phyloP scores from a whole-genome alignment of 2,888 invertebrate genomes.

The Isotomurus palustris region DNA sequence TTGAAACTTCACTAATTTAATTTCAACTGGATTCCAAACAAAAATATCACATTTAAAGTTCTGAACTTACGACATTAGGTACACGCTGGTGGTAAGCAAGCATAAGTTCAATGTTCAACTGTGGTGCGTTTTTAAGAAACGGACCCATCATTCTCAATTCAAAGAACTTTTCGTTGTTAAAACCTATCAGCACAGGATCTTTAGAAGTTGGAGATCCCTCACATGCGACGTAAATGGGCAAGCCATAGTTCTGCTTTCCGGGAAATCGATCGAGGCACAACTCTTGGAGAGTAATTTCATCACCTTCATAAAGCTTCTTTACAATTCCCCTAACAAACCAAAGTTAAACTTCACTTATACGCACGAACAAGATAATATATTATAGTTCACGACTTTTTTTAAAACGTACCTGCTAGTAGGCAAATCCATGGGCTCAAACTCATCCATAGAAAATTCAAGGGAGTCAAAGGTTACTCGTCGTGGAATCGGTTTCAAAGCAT shows the following conservation, averaged over 20 bases:
- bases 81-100: slow-evolving; percentile 30
- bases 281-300: slow-evolving; percentile 21
- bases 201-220: slow-evolving; percentile 21
- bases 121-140: slow-evolving; percentile 22
- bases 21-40: background rate
- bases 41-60: background rate
- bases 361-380: background rate
- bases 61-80: slow-evolving; percentile 25
- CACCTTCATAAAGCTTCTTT: slow-evolving; percentile 28
- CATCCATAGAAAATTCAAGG: slow-evolving; percentile 23
- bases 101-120: slow-evolving; percentile 28
- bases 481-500: slow-evolving; percentile 11
- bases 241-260: slow-evolving; percentile 18
- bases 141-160: slow-evolving; percentile 38
- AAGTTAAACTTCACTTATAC: background rate
- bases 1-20: background rate
- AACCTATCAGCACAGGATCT: slow-evolving; percentile 35
- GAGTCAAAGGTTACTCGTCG: slow-evolving; percentile 26
- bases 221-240: slow-evolving; percentile 33
- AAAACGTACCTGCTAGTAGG: slow-evolving; percentile 19
- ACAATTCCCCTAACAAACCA: slow-evolving; percentile 16
- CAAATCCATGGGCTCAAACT: slow-evolving; percentile 23
- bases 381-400: background rate
- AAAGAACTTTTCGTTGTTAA: slow-evolving; percentile 21
- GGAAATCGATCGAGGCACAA: slow-evolving; percentile 20